Evolutionary conservation across 2,888 invertebrate genomes (phyloP), one percentile per base, ranked within the genome.

Genomic region (Theodoxus fluviatilis): DNA sequence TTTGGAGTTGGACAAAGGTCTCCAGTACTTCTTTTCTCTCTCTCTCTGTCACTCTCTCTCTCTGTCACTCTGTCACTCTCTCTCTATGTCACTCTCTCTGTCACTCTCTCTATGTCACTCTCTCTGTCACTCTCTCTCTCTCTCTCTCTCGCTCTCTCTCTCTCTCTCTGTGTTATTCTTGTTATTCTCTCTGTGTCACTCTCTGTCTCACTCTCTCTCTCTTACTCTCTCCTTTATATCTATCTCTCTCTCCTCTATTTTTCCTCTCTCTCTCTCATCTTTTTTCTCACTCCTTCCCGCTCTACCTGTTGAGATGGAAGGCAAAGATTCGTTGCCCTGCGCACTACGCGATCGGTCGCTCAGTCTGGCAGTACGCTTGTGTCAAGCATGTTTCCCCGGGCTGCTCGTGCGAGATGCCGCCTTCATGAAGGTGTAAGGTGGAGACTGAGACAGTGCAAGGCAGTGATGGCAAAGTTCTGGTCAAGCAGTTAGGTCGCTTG

Each of bases 161-260:
- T 55, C 22, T 7, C 22, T 22, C 22, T 22, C 22, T 22, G 7
- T 22, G 12, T 7, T 55, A 9, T 22, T 9, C 22, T 22, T 22
- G 7, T 12, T 22, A 18, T 55, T 55, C 55, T 55, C 55, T 55
- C 15, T 15, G 15, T 55, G 18, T 55, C 55, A 18, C 15, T 55
- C 55, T 55, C 55, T 55, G 18, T 55, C 55, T 55, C 18, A 18
- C 18, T 55, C 55, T 55, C 15, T 55, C 55, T 55, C 55, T 22
- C 55, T 55, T 15, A 18, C 55, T 55, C 55, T 55, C 18, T 55
- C 55, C 22, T 22, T 9, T 25, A 15, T 25, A 31, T 15, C 25
- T 67, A 3, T 67, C 66, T 40, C 43, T 66, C n/a, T 40, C 47
- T 66, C 28, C 47, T 22, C 9, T n/a, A 15, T 7, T 55, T 22